Percentiles rank a stretch among this genome's conserved stretches.
Evolutionary conservation across 1,140 invertebrate genomes (phyloP).

Genomic region (Lepeophtheirus salmonis): DNA sequence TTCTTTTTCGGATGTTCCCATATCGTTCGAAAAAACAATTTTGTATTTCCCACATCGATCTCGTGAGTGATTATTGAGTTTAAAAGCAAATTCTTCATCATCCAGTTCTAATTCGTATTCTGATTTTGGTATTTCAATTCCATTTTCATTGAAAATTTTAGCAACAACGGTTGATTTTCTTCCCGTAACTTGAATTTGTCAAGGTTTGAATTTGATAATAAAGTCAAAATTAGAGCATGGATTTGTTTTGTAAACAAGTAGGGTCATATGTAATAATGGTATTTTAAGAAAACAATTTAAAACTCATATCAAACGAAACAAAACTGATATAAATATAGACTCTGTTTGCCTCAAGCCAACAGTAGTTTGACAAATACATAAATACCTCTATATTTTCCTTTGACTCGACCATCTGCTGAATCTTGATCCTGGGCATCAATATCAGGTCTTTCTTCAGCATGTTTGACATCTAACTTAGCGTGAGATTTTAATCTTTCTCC

Average conservation of each 20-base stretch:
- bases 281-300: no score
- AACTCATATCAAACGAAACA: no score
- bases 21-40: conserved; percentile 2
- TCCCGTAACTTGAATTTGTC: conserved; percentile 47
- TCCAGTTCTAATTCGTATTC: conserved; percentile 69
- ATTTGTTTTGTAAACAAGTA: conserved; percentile 14
- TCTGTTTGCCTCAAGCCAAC: no score
- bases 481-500: conserved; percentile 37
- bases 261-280: no score
- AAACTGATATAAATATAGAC: no score
- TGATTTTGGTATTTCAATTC: conserved; percentile 59
- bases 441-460: conserved; percentile 58
- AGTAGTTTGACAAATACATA: no score
- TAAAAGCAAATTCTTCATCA: conserved; percentile 73
- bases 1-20: neutral
- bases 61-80: conserved; percentile 56
- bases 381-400: neutral
- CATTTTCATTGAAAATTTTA: conserved; percentile 60
- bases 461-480: conserved; percentile 60
- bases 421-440: conserved; percentile 59
- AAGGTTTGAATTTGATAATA: conserved; percentile 3
- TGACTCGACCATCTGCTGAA: conserved; percentile 23
- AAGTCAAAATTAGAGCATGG: conserved; percentile 22
- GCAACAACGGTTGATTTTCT: conserved; percentile 66
- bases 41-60: conserved; percentile 2